Base-by-base conservation (phyloP, 2,113 vertebrate genomes). In the Oryzias melastigma region DNA sequence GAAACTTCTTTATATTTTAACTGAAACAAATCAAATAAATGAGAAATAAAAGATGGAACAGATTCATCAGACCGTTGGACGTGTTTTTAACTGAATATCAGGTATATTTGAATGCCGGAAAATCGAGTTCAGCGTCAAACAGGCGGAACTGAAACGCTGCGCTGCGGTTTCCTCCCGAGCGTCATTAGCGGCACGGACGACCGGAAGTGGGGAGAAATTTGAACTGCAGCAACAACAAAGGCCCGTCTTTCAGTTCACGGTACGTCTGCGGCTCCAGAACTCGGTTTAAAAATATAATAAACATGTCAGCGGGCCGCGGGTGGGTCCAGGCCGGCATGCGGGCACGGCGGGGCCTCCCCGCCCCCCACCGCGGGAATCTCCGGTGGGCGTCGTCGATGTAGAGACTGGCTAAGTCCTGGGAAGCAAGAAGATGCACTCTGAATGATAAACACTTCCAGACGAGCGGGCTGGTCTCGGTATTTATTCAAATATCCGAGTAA, bases 321-420 rank as follows among this genome's bases (percentile, higher is more conserved):
- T 5, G 35, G 35, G 35, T 10, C 1, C 8, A 1, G 8, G 35
- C 10, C 3, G 3, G 35, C 8, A 35, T 12, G 35, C 35, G 8
- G 35, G 22, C 22, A 27, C 52, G 14, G n/a, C 18, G 14, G 61
- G 35, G 5, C 0, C 43, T 18, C 6, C 25, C 29, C 22, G 3
- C 44, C 35, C 49, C 15, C 5, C 35, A 54, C 1, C 48, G 29
- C 46, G 20, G 15, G 48, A 50, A 48, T 7, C 57, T 59, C 35
- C 64, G 47, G 71, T 3, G 41, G 20, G 53, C 24, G 57, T 51
- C 24, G 63, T 71, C 58, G 41, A 62, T 63, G 64, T 58, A 65
- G 86, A 56, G 47, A 5, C 59, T 17, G 85, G 56, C 86, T 90
- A 90, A 73, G 52, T 42, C 55, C 83, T 88, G 83, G 78, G 81